Evolutionary conservation across 2,113 vertebrate genomes (phyloP).

Genomic region (Aviceda subcristata): DNA sequence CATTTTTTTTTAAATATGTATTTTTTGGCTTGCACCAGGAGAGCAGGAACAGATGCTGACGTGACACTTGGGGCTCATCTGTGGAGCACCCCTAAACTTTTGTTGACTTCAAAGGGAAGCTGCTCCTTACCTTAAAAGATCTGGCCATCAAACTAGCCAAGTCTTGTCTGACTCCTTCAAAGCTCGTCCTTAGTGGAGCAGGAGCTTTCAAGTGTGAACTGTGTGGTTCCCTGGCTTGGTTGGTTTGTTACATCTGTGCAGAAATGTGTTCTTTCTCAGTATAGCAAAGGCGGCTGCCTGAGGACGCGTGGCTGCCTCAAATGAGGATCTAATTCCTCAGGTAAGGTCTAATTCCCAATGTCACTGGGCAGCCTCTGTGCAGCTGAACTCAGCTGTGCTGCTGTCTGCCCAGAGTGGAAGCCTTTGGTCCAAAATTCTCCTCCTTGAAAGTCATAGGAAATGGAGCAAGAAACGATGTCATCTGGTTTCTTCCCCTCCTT

Average conservation of each 20-base stretch:
- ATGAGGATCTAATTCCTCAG: background rate
- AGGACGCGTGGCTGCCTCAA: background rate
- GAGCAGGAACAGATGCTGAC: background rate
- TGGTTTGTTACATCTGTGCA: background rate
- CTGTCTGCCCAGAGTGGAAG: background rate
- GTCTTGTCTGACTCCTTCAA: background rate
- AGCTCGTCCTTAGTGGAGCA: background rate
- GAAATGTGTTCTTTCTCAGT: background rate
- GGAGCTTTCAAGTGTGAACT: background rate
- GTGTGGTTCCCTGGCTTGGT: background rate
- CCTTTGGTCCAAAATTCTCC: background rate
- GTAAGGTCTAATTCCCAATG: background rate
- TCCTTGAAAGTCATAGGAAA: background rate
- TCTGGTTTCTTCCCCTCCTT: background rate
- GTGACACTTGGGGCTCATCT: background rate
- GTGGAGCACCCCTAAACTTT: background rate
- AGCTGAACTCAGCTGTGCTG: background rate
- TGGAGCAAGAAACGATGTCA: conserved; percentile 20
- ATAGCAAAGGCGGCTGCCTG: background rate
- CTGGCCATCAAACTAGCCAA: background rate
- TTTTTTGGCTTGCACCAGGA: background rate
- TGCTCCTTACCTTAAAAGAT: background rate
- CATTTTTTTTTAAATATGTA: background rate
- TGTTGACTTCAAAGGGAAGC: background rate
- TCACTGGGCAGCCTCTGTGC: background rate